These are phyloP conservation scores for Eretmocerus hayati DNA, from an alignment of 2,888 invertebrate species.

Conservation along the genomic window DNA sequence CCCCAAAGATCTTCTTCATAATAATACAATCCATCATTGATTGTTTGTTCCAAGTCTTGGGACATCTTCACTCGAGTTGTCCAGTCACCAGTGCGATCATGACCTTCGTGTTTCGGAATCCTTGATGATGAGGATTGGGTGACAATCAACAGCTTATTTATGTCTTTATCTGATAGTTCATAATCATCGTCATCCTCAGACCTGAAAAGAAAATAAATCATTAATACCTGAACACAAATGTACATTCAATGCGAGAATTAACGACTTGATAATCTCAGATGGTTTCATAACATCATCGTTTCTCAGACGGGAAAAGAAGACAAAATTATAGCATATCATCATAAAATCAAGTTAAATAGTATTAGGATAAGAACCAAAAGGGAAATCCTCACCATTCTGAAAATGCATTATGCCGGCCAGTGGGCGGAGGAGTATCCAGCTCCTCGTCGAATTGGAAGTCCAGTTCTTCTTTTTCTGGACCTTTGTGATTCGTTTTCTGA, in stretches of 20 bases:
- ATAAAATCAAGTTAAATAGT: slow-evolving; percentile 7
- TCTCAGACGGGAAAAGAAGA: slow-evolving; percentile 41
- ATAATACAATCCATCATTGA: slow-evolving; percentile 92
- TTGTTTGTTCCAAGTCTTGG: slow-evolving; percentile 88
- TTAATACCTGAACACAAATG: too few species aligned
- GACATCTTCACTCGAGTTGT: slow-evolving; percentile 88
- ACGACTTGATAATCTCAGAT: slow-evolving; percentile 18
- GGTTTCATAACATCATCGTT: slow-evolving; percentile 18
- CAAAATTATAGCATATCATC: slow-evolving; percentile 32
- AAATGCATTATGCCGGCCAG: slow-evolving; percentile 75
- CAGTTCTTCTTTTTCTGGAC: slow-evolving; percentile 67
- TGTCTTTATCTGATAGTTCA: slow-evolving; percentile 87
- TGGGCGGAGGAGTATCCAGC: slow-evolving; percentile 66
- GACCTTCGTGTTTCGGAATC: slow-evolving; percentile 75
- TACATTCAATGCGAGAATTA: not conserved
- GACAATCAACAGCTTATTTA: slow-evolving; percentile 90
- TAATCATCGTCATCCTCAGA: slow-evolving; percentile 74
- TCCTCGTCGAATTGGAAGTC: slow-evolving; percentile 98
- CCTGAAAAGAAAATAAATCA: slow-evolving; percentile 50
- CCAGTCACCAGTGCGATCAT: slow-evolving; percentile 87
- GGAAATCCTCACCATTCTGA: slow-evolving; percentile 59
- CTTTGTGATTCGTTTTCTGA: slow-evolving; percentile 30
- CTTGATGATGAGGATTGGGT: slow-evolving; percentile 65
- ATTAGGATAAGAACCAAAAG: not conserved
- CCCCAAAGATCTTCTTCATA: slow-evolving; percentile 95